A percentile compares a stretch with the other conserved stretches of the same genome.
Evolutionary conservation across 2,797 vertebrate genomes (phyloP).

Genomic region (Sebastes nivosus): DNA sequence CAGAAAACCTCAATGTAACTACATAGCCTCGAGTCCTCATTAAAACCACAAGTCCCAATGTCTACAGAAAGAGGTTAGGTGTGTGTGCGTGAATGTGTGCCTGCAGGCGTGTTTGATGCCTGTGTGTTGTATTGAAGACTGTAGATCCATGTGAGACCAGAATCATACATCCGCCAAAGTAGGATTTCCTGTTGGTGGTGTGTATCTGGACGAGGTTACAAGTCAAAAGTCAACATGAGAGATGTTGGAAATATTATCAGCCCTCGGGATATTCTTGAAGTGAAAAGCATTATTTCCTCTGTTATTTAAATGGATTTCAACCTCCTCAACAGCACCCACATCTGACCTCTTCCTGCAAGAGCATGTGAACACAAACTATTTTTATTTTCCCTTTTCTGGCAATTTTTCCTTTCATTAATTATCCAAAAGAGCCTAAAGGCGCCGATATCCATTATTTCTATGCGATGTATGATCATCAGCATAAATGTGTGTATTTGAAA

Average conservation of each 20-base stretch:
- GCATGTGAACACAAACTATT: neutral
- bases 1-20: constrained; percentile 11
- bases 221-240: neutral
- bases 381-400: neutral
- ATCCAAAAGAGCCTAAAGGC: constrained; percentile 1
- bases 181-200: neutral
- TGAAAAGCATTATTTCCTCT: neutral
- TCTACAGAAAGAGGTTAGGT: constrained; percentile 21
- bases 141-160: neutral
- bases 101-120: neutral
- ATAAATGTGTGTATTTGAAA: constrained; percentile 20
- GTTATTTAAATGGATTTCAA: neutral
- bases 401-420: constrained; percentile 1
- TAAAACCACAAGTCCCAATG: constrained; percentile 34
- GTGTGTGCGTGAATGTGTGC: neutral
- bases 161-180: neutral
- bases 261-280: neutral
- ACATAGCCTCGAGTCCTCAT: constrained; percentile 35
- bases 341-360: neutral
- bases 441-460: neutral
- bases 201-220: neutral
- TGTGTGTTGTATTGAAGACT: neutral
- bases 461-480: constrained; percentile 14
- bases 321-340: neutral
- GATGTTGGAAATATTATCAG: neutral